Percentiles rank a stretch among this genome's conserved stretches.
These are phyloP conservation scores for Lacanobia oleracea DNA, from an alignment of 2,888 invertebrate genomes.

Conservation along the genomic window DNA sequence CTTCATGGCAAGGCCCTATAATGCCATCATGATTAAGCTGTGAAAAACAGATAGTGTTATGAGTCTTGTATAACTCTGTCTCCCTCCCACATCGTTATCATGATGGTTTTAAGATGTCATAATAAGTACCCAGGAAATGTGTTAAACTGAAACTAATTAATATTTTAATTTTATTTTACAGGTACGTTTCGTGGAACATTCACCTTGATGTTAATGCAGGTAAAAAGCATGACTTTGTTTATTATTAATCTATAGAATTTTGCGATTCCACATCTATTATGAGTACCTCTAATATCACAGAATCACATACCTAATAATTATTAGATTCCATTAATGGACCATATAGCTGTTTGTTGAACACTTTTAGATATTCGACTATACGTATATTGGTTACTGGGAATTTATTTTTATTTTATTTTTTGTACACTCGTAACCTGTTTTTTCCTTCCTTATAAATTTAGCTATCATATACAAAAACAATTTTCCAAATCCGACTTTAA, in stretches of 20 bases:
- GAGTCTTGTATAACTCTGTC: too few species aligned
- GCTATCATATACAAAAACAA: too few species aligned
- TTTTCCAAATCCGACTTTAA: too few species aligned
- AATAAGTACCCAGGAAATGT: too few species aligned
- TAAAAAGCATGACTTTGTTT: constrained; percentile 12
- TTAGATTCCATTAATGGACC: neutral
- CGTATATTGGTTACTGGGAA: neutral
- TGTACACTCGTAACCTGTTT: too few species aligned
- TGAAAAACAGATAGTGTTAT: too few species aligned
- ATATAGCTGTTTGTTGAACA: neutral
- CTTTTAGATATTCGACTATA: too few species aligned
- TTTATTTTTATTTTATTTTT: neutral
- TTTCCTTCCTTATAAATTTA: too few species aligned
- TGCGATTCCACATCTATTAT: neutral
- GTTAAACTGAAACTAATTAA: constrained; percentile 14
- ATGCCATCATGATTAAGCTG: too few species aligned
- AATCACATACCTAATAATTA: neutral
- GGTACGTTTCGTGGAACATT: constrained; percentile 58
- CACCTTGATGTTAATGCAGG: constrained; percentile 36
- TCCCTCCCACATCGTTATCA: too few species aligned
- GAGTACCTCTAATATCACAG: neutral
- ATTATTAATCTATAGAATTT: neutral
- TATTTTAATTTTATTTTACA: constrained; percentile 38
- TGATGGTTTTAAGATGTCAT: too few species aligned
- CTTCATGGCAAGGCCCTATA: too few species aligned